Base-by-base conservation (phyloP, 2,113 vertebrate species). In the Elephantulus edwardii region DNA sequence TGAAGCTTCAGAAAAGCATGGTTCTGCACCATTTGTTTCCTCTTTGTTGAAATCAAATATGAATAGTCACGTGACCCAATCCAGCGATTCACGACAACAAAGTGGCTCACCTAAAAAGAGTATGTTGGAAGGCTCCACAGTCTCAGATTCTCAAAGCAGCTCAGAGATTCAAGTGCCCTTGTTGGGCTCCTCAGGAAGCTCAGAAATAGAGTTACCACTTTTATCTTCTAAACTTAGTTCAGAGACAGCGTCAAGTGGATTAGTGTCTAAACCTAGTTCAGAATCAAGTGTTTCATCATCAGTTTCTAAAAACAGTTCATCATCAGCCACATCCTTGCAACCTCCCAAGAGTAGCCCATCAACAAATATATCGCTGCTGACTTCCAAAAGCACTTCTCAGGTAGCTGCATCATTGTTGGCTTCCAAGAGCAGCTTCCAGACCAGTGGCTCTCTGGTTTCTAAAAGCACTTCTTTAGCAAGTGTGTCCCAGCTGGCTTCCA, bases 321-420 rank as follows among this genome's bases (percentile, higher is more conserved):
- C 94, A 40, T 62, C 92, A 68, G 93, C 92, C 48, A 77, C 83
- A 13, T 93, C 94, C 64, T 86, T 91, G 38, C 60, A 93, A 26
- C 84, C 87, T 24, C 75, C 94, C 86, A 95, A 96, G 88, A 93
- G 92, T 92, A 89, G 94, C 89, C 78, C 87, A 13, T 74, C 92
- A 50, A 77, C 90, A 54, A 93, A 90, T 35, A 89, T 97, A 26
- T 72, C 94, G 0, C 75, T 97, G 83, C 94, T 97, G 10, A 19
- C 96, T 44, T 95, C 97, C 86, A 98, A 97, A 91, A 97, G 96
- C 94, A 95, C 96, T 0, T 96, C 97, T 4, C 97, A 97, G 94
- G 97, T 94, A 72, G 97, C 97, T 1, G 94, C 96, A 0, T 96
- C 97, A 0, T 86, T 97, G 50, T 94, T 97, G 91, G 97, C 97